Evolutionary conservation across 1,140 invertebrate species (phyloP).

Genomic region (Pseudoatta argentina): DNA sequence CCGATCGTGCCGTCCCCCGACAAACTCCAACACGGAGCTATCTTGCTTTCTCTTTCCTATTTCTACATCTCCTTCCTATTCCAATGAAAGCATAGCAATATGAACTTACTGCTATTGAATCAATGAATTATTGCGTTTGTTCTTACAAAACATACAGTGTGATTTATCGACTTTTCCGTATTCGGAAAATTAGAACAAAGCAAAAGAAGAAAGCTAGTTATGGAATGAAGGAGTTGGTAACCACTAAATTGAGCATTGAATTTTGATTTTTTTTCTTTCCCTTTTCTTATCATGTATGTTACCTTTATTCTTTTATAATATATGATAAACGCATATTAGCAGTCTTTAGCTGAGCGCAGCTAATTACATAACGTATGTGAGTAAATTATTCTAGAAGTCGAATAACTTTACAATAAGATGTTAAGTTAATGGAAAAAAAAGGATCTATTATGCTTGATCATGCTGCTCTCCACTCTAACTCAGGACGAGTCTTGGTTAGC

Average conservation of each 20-base stretch:
- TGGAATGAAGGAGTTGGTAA: constrained; percentile 56
- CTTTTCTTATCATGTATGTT: constrained; percentile 71
- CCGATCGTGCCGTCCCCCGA: constrained; percentile 84
- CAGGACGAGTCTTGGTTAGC: constrained; percentile 81
- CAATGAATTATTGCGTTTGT: constrained; percentile 74
- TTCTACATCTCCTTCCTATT: constrained; percentile 76
- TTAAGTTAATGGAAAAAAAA: constrained; percentile 41
- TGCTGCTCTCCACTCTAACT: constrained; percentile 79
- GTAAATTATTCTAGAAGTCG: constrained; percentile 74
- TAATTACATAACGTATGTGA: constrained; percentile 54
- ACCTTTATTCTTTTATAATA: constrained; percentile 67
- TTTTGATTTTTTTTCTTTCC: constrained; percentile 74
- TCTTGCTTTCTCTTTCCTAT: constrained; percentile 81
- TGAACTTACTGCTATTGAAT: constrained; percentile 61
- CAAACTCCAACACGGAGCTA: constrained; percentile 79
- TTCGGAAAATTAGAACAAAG: constrained; percentile 25
- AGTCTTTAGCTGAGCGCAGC: constrained; percentile 66
- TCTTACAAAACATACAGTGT: constrained; percentile 72
- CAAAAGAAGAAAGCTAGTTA: constrained; percentile 19
- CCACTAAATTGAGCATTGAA: constrained; percentile 65
- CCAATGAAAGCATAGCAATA: constrained; percentile 75
- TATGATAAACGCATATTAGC: constrained; percentile 62
- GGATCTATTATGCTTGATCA: constrained; percentile 74
- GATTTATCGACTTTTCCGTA: constrained; percentile 51
- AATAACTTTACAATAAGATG: constrained; percentile 63